phyloP scores from a whole-genome alignment of 1,140 invertebrate genomes.

The Eriocheir sinensis region DNA sequence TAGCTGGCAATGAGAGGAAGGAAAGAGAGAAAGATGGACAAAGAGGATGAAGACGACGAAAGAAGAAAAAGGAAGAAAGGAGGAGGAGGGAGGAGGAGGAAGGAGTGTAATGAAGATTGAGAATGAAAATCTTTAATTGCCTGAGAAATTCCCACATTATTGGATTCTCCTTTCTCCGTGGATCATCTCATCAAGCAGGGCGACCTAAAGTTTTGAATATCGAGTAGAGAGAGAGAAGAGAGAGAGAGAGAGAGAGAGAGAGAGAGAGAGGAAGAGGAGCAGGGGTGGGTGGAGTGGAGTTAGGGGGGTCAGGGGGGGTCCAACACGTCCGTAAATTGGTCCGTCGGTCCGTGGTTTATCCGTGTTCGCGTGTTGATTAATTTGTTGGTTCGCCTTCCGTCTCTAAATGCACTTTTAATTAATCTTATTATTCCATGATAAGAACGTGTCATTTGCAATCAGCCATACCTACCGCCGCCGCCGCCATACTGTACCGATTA shows the following conservation, averaged over 20 bases:
- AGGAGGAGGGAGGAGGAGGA: not conserved
- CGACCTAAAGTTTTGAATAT: constrained; percentile 63
- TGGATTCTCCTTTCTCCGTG: constrained; percentile 31
- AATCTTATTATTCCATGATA: constrained; percentile 61
- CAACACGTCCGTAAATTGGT: not conserved
- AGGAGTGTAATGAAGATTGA: not conserved
- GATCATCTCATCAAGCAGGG: constrained; percentile 64
- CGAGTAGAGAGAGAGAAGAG: constrained; percentile 13
- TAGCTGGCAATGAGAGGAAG: too few species aligned
- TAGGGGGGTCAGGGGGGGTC: too few species aligned
- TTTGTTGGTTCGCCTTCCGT: constrained; percentile 56
- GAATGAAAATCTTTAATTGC: constrained; percentile 68
- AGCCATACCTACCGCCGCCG: not conserved
- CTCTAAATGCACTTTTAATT: constrained; percentile 70
- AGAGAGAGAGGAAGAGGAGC: not conserved
- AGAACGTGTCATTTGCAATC: constrained; percentile 35
- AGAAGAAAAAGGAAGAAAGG: not conserved
- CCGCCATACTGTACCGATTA: not conserved
- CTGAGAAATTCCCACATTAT: constrained; percentile 53
- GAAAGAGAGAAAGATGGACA: too few species aligned
- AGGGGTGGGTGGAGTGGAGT: too few species aligned
- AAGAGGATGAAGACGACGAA: not conserved
- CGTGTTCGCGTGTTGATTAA: constrained; percentile 32
- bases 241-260: too few species aligned
- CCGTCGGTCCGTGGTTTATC: not conserved